Conservation (phyloP, 1,140 invertebrate species). For the Trinorchestia longiramus region DNA sequence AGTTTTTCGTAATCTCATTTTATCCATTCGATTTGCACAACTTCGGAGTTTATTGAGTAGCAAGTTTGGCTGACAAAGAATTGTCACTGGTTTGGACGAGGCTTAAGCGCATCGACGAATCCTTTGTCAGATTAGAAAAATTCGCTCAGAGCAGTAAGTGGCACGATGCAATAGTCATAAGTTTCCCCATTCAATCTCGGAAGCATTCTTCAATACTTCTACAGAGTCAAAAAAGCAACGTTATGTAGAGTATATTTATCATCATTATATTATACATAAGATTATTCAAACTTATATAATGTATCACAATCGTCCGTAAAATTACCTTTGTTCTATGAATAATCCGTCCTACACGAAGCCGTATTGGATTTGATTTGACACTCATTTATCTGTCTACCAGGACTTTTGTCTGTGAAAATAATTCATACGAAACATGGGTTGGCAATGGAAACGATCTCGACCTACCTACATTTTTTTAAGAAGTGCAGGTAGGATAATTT, state of each 20-base stretch:
- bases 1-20: conserved; percentile 47
- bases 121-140: conserved; percentile 17
- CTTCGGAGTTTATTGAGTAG: conserved; percentile 39
- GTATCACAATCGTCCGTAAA: not conserved
- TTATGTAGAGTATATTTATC: not conserved
- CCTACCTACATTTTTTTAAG: too few species aligned
- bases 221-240: not conserved
- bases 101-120: not conserved
- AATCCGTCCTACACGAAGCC: not conserved
- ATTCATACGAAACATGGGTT: too few species aligned
- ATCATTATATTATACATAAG: not conserved
- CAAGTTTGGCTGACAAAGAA: conserved; percentile 28
- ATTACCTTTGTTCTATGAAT: not conserved
- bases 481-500: too few species aligned
- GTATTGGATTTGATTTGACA: not conserved
- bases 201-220: not conserved
- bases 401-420: not conserved
- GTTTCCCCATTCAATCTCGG: not conserved
- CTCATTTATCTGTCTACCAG: not conserved
- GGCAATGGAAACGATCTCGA: too few species aligned
- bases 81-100: not conserved
- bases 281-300: not conserved
- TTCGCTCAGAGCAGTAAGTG: not conserved
- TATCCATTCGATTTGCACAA: conserved; percentile 27
- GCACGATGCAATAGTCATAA: not conserved